Evolutionary conservation across 2,113 vertebrate genomes (phyloP), one percentile per base, ranked within the genome.

Genomic region (Circaetus gallicus): DNA sequence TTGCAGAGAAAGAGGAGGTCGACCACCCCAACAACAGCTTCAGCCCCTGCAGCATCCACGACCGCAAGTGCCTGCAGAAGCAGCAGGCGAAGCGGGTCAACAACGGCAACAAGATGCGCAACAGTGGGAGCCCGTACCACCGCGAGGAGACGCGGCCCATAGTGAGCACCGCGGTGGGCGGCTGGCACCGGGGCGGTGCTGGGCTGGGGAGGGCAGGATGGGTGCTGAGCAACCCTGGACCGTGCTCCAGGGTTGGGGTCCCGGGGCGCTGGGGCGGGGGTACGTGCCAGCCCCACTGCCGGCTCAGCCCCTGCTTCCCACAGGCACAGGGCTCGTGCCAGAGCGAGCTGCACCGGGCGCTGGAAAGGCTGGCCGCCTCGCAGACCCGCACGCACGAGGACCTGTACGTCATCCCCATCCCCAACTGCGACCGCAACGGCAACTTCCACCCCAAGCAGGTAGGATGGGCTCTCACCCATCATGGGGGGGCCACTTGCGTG

Each of bases 371-470:
- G 98, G 98, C 98, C 1, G 98, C 98, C 76, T 98, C 99, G 0
- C 99, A 99, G 91, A 98, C 98, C 86, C 99, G 99, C 62, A 99
- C 99, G 0, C 99, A 99, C 0, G 99, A 99, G 56, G 99, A 99
- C 67, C 98, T 99, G 86, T 99, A 99, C 29, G 98, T 98, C 76
- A 99, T 99, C 96, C 99, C 99, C 83, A 99, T 99, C 84, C 99
- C 99, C 92, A 99, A 99, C 98, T 99, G 99, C 62, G 99, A 99
- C 97, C 99, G 98, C 88, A 99, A 99, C 0, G 99, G 99, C 97
- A 99, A 99, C 94, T 99, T 99, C 98, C 99, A 99, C 74, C 97
- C 98, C 43, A 99, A 99, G 87, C 99, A 99, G 99, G 99, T 99
- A 95, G 86, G 95, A 88, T 1, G 12, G 22, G 70, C 32, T 56